A percentile compares a stretch with the other conserved stretches of the same genome.
Conservation (phyloP, 2,113 vertebrate species). For the Dipodomys spectabilis region DNA sequence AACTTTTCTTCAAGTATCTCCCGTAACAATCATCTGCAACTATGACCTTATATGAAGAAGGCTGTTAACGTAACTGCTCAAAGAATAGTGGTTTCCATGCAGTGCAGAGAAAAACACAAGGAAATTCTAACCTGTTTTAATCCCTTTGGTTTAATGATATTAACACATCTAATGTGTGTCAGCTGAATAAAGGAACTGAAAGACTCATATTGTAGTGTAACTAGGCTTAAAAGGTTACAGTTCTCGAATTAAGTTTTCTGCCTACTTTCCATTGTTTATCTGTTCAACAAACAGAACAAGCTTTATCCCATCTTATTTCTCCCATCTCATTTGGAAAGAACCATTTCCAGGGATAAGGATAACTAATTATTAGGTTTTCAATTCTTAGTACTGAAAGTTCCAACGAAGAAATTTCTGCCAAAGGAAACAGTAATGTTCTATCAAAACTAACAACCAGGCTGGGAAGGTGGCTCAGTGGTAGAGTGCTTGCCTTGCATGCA, state of each 20-base stretch:
- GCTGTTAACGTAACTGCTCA: conserved; percentile 61
- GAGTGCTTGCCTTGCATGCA: too few species aligned
- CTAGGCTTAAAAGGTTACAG: conserved; percentile 67
- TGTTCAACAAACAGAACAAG: conserved; percentile 58
- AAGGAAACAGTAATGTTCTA: conserved; percentile 59
- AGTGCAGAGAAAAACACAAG: conserved; percentile 68
- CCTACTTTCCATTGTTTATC: conserved; percentile 39
- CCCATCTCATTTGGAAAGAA: conserved; percentile 62
- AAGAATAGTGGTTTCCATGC: conserved; percentile 66
- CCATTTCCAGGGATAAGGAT: conserved; percentile 53
- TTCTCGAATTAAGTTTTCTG: conserved; percentile 62
- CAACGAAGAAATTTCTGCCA: conserved; percentile 59
- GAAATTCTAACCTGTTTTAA: conserved; percentile 72
- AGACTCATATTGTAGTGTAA: conserved; percentile 51
- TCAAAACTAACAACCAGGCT: conserved; percentile 40
- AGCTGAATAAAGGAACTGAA: conserved; percentile 61
- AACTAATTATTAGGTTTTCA: conserved; percentile 65
- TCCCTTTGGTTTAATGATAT: conserved; percentile 55
- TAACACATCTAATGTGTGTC: conserved; percentile 65
- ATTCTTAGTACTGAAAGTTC: conserved; percentile 57
- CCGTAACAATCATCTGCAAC: conserved; percentile 45
- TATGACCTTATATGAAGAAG: conserved; percentile 22
- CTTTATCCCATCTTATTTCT: conserved; percentile 61
- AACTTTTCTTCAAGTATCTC: conserved; percentile 65
- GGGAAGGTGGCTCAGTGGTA: too few species aligned